phyloP scores from a whole-genome alignment of 2,797 vertebrate species.

The Muscicapa comitata region DNA sequence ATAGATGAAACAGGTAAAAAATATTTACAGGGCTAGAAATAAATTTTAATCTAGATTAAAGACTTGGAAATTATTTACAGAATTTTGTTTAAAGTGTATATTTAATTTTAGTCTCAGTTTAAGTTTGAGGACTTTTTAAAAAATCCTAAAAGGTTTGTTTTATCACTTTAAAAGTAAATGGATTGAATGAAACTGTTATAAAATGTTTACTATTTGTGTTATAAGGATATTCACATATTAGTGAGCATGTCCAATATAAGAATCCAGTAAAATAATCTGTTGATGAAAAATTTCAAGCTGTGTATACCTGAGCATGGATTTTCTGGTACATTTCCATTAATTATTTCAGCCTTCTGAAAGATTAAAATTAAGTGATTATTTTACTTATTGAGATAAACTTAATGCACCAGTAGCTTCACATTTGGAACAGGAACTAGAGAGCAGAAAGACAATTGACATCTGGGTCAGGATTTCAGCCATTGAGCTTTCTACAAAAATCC shows the following conservation, averaged over 20 bases:
- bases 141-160: neutral
- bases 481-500: neutral
- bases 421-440: neutral
- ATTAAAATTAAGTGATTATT: neutral
- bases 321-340: neutral
- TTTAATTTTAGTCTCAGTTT: neutral
- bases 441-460: neutral
- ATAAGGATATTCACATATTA: neutral
- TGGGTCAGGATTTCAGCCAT: neutral
- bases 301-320: neutral
- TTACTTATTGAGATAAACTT: neutral
- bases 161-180: too few relatives aligned
- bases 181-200: neutral
- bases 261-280: neutral
- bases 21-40: neutral
- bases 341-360: neutral
- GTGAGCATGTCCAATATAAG: neutral
- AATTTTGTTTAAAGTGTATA: neutral
- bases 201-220: neutral
- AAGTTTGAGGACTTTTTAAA: neutral
- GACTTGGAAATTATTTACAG: neutral
- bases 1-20: neutral
- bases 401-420: neutral
- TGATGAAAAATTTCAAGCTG: neutral
- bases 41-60: neutral